Percentiles rank a stretch among this genome's conserved stretches.
Evolutionary conservation across 2,888 invertebrate genomes (phyloP).

Genomic region (Acanthosepion lycidas): DNA sequence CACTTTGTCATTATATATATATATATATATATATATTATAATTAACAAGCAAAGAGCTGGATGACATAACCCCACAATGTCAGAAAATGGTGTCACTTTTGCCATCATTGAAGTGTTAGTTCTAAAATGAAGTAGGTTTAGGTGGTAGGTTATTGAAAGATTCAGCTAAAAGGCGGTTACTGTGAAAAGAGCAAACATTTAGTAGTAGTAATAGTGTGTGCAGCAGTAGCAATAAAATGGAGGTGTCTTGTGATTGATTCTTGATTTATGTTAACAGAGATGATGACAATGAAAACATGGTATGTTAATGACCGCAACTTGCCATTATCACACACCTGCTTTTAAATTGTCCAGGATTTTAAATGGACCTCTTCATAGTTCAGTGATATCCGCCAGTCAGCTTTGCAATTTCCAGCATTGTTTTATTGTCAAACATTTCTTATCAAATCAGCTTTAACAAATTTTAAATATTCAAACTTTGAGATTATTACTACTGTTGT

Average conservation of each 20-base stretch:
- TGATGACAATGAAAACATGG: slow-evolving; percentile 35
- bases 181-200: background rate
- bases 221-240: background rate
- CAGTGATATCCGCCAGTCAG: too few relatives aligned
- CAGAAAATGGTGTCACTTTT: background rate
- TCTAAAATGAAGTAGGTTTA: background rate
- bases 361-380: too few relatives aligned
- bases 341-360: too few relatives aligned
- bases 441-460: too few relatives aligned
- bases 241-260: background rate
- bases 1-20: too few relatives aligned
- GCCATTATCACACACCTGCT: too few relatives aligned
- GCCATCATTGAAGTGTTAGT: background rate
- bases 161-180: slow-evolving; percentile 18
- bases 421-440: too few relatives aligned
- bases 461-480: too few relatives aligned
- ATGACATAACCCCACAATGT: background rate
- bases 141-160: background rate
- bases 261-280: background rate
- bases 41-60: background rate
- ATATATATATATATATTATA: too few relatives aligned
- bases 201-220: background rate
- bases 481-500: too few relatives aligned
- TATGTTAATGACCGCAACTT: too few relatives aligned
- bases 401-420: too few relatives aligned